Conservation (phyloP, 2,888 invertebrate species). For the Yponomeuta malinellus region DNA sequence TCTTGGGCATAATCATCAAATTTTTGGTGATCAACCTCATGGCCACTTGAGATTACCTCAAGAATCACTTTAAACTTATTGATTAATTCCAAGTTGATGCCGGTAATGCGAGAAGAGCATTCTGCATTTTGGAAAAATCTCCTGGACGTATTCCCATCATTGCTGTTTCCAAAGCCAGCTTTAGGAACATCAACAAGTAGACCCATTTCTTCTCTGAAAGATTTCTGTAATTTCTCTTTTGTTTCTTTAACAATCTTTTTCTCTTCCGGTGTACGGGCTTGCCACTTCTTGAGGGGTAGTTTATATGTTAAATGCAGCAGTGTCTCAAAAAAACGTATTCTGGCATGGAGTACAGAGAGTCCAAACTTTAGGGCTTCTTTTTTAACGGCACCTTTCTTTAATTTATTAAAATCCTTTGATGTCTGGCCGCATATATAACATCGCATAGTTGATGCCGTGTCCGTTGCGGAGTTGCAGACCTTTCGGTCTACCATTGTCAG, state of each 20-base stretch:
- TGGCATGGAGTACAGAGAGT: conserved; percentile 1
- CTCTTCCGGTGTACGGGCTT: background rate
- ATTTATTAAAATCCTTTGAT: conserved; percentile 20
- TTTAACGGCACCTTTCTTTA: background rate
- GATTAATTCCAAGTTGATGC: too few relatives aligned
- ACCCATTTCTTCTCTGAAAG: conserved; percentile 1
- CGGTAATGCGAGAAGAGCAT: too few relatives aligned
- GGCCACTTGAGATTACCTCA: too few relatives aligned
- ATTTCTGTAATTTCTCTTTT: conserved; percentile 1
- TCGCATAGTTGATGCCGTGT: conserved; percentile 18
- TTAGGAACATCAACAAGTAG: background rate
- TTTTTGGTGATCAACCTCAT: too few relatives aligned
- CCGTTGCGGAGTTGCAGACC: conserved; percentile 20
- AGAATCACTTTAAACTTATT: too few relatives aligned
- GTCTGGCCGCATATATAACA: conserved; percentile 22
- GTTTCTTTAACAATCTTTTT: background rate
- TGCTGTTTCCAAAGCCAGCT: too few relatives aligned
- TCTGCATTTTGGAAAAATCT: too few relatives aligned
- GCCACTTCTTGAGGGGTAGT: background rate
- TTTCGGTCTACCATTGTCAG: conserved; percentile 25
- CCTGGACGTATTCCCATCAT: too few relatives aligned
- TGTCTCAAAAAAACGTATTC: conserved; percentile 9
- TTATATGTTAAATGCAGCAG: conserved; percentile 6
- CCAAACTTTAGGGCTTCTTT: background rate
- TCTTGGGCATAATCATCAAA: too few relatives aligned